These are phyloP conservation scores for Lutjanus campechanus DNA, from an alignment of 2,797 vertebrate genomes.

Conservation along the genomic window DNA sequence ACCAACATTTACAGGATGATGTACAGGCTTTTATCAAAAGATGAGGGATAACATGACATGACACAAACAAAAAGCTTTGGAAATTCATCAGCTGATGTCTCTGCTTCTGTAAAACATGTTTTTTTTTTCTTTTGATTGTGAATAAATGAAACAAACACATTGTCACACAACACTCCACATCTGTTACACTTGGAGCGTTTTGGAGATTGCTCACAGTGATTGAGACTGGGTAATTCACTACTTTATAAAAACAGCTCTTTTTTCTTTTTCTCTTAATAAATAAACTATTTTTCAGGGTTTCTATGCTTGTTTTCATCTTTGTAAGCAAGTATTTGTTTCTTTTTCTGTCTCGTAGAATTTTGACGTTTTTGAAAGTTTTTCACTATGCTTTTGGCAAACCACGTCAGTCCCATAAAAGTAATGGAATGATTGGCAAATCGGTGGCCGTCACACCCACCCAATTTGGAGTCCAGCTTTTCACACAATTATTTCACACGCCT, in stretches of 20 bases:
- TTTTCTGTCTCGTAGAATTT: constrained; percentile 44
- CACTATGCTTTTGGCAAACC: constrained; percentile 53
- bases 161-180: constrained; percentile 6
- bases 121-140: background rate
- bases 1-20: constrained; percentile 14
- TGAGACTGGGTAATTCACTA: constrained; percentile 2
- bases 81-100: background rate
- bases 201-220: background rate
- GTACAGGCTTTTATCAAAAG: constrained; percentile 26
- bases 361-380: constrained; percentile 37
- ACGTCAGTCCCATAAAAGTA: constrained; percentile 62
- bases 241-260: constrained; percentile 1
- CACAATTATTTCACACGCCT: constrained; percentile 71
- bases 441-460: constrained; percentile 64
- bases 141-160: constrained; percentile 18
- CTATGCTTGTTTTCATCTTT: constrained; percentile 22
- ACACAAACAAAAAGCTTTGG: background rate
- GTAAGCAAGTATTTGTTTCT: constrained; percentile 26
- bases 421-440: constrained; percentile 68
- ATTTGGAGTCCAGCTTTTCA: constrained; percentile 69
- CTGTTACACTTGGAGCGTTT: background rate
- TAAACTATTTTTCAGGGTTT: background rate
- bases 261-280: constrained; percentile 5
- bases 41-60: background rate
- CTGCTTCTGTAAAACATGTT: background rate